phyloP scores from a whole-genome alignment of 2,797 vertebrate genomes.

The Chaunax sp. region DNA sequence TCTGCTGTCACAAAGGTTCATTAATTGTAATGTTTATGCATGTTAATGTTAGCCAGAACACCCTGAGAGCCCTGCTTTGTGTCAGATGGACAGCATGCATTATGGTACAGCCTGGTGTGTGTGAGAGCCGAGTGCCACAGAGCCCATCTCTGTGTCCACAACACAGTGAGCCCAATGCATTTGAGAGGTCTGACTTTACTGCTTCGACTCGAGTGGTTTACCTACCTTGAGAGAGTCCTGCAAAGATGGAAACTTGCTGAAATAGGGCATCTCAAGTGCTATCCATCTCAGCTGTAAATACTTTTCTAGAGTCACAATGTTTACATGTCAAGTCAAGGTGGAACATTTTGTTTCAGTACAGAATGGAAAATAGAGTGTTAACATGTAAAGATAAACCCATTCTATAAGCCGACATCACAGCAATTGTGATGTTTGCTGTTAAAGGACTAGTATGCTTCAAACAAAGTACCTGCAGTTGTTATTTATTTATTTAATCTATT shows the following conservation, averaged over 20 bases:
- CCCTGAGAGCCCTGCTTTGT: constrained; percentile 67
- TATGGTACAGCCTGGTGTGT: constrained; percentile 25
- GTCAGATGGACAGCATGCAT: constrained; percentile 58
- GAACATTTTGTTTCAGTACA: background rate
- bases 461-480: too few relatives aligned
- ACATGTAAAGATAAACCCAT: constrained; percentile 29
- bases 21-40: constrained; percentile 76
- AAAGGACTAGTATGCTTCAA: too few relatives aligned
- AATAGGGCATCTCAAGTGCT: constrained; percentile 18
- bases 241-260: constrained; percentile 51
- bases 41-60: constrained; percentile 73
- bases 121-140: constrained; percentile 22
- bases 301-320: constrained; percentile 32
- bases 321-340: constrained; percentile 40
- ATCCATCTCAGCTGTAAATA: constrained; percentile 31
- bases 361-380: constrained; percentile 30
- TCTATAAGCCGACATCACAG: background rate
- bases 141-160: constrained; percentile 46
- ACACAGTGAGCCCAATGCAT: constrained; percentile 2
- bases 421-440: too few relatives aligned
- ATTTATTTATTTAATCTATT: too few relatives aligned
- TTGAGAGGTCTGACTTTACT: constrained; percentile 21
- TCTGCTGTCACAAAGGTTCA: constrained; percentile 56
- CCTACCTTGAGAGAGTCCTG: constrained; percentile 18
- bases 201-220: constrained; percentile 48